phyloP scores from a whole-genome alignment of 2,113 vertebrate species.

The Apodemus speciosus region DNA sequence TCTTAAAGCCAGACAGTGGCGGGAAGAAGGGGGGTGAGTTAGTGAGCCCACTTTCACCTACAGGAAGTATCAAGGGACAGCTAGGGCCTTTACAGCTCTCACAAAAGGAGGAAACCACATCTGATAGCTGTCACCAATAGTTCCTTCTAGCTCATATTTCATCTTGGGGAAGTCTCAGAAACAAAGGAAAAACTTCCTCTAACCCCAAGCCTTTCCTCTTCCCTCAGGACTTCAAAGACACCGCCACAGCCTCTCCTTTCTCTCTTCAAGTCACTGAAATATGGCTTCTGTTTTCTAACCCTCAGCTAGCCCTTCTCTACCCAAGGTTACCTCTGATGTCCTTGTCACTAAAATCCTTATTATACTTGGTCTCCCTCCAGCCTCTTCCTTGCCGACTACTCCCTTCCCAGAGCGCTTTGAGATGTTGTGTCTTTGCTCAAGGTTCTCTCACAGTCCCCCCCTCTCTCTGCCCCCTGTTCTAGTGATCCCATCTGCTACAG shows the following conservation, averaged over 20 bases:
- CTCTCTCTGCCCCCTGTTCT: neutral
- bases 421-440: neutral
- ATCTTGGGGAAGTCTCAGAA: neutral
- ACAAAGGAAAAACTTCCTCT: neutral
- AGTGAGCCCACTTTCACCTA: neutral
- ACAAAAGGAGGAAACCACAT: slow-evolving; percentile 30
- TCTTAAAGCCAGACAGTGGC: neutral
- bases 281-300: neutral
- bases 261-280: neutral
- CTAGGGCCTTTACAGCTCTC: neutral
- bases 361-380: neutral
- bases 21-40: neutral
- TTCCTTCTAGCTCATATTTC: neutral
- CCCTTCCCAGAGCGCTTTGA: neutral
- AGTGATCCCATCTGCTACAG: slow-evolving; percentile 15
- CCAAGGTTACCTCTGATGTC: neutral
- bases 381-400: neutral
- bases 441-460: neutral
- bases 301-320: neutral
- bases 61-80: neutral
- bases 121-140: neutral
- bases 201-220: neutral
- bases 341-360: neutral
- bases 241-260: neutral
- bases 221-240: neutral